Evolutionary conservation across 2,797 vertebrate species (phyloP), one percentile per base, ranked within the genome.

Genomic region (Varecia variegata): DNA sequence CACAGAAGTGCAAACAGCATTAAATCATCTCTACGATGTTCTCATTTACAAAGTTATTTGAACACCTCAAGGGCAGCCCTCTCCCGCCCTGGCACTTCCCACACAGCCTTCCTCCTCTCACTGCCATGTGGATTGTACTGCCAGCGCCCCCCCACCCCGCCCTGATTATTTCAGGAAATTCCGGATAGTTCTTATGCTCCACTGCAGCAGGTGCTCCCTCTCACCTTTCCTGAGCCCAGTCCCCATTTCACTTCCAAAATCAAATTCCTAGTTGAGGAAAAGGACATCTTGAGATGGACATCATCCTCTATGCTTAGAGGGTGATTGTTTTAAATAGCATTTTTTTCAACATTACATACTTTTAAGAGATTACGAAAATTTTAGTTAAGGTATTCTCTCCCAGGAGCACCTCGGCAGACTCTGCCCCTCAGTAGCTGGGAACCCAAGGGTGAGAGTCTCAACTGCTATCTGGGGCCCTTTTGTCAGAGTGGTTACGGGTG

Each of bases 211-310:
- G 35, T 27, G 2, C 14, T 47, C 58, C 68, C 32, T 32, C 14
- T 11, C 15, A 43, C 5, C 6, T 12, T 23, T 17, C n/a, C 40
- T 82, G 79, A 65, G 54, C 25, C 90, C n/a, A 85, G 43, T n/a
- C 40, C 56, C 4, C n/a, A 58, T 84, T 84, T 91, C 68, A 52
- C 38, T 83, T 87, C 32, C 5, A 38, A 84, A 95, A 45, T 25
- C 76, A 43, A 38, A 14, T 27, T 70, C 25, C 82, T 35, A 32
- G 30, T 10, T 74, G 50, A 80, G 38, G 17, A 47, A 77, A 74
- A 38, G 3, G 77, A 27, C 23, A 4, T 52, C 23, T 65, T 50
- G 43, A 52, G 35, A 58, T 12, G 18, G 56, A 47, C n/a, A 67
- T 5, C 15, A 65, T 17, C 40, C 47, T 7, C 12, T 74, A 23